Conservation (phyloP, 2,113 vertebrate species). For the Oryzias celebensis region DNA sequence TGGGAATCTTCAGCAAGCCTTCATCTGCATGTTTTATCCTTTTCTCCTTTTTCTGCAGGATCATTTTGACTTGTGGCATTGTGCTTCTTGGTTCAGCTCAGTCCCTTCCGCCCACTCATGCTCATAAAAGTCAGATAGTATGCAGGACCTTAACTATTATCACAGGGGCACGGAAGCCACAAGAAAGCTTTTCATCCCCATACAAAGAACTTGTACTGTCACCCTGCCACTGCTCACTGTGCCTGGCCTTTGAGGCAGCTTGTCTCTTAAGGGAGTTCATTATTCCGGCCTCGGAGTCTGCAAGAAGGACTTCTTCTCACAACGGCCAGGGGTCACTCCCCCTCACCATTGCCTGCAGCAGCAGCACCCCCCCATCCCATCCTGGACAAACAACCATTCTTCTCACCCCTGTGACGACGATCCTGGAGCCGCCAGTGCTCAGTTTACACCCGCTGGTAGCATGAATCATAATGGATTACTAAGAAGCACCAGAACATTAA, state of each 20-base stretch:
- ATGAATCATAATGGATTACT: constrained; percentile 63
- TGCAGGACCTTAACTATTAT: constrained; percentile 61
- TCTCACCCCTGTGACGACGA: constrained; percentile 66
- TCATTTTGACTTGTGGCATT: constrained; percentile 35
- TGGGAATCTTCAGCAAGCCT: constrained; percentile 34
- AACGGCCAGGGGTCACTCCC: constrained; percentile 60
- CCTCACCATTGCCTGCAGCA: constrained; percentile 45
- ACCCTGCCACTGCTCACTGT: constrained; percentile 52
- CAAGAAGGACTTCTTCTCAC: constrained; percentile 70
- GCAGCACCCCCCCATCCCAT: background rate
- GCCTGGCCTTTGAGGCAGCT: constrained; percentile 67
- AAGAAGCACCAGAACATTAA: constrained; percentile 53
- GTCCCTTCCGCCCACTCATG: constrained; percentile 37
- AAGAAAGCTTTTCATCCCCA: constrained; percentile 68
- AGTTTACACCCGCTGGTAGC: constrained; percentile 48
- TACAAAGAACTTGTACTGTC: constrained; percentile 70
- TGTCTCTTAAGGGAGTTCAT: constrained; percentile 70
- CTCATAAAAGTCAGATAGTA: constrained; percentile 54
- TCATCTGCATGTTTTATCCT: constrained; percentile 36
- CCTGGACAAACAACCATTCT: constrained; percentile 72
- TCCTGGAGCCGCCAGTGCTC: constrained; percentile 64
- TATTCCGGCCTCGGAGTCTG: constrained; percentile 61
- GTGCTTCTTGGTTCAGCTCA: constrained; percentile 23
- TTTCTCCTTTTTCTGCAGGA: constrained; percentile 29
- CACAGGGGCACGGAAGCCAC: constrained; percentile 51